A percentile compares a stretch with the other conserved stretches of the same genome.
These are phyloP conservation scores for Tridacna crocea DNA, from an alignment of 2,888 invertebrate species.

Conservation along the genomic window DNA sequence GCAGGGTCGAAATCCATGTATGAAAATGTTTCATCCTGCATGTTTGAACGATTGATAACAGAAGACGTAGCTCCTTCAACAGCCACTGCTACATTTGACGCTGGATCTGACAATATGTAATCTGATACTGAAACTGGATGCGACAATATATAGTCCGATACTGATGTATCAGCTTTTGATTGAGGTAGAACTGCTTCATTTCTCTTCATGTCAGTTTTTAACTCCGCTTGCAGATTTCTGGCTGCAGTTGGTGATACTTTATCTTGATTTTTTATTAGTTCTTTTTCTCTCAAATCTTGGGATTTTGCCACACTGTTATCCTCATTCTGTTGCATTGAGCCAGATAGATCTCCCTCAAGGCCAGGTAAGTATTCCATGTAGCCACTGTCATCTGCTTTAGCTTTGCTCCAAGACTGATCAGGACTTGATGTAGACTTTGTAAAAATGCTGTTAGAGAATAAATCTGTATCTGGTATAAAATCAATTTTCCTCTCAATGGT, in stretches of 20 bases:
- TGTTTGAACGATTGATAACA: not conserved
- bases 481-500: conserved; percentile 41
- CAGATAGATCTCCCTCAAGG: not conserved
- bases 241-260: not conserved
- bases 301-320: not conserved
- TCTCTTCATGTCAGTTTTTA: not conserved
- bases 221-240: not conserved
- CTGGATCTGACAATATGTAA: conserved; percentile 12
- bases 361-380: conserved; percentile 67
- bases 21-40: conserved; percentile 32
- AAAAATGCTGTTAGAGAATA: conserved; percentile 47
- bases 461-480: conserved; percentile 55
- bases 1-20: conserved; percentile 70
- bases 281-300: not conserved
- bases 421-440: conserved; percentile 12
- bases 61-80: not conserved
- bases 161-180: not conserved
- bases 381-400: conserved; percentile 47
- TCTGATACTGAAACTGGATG: conserved; percentile 23
- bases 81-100: conserved; percentile 1
- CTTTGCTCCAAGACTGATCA: conserved; percentile 1
- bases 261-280: not conserved
- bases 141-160: not conserved
- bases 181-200: conserved; percentile 1
- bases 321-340: not conserved